Conservation (phyloP, 2,113 vertebrate species). For the Falco punctatus region DNA sequence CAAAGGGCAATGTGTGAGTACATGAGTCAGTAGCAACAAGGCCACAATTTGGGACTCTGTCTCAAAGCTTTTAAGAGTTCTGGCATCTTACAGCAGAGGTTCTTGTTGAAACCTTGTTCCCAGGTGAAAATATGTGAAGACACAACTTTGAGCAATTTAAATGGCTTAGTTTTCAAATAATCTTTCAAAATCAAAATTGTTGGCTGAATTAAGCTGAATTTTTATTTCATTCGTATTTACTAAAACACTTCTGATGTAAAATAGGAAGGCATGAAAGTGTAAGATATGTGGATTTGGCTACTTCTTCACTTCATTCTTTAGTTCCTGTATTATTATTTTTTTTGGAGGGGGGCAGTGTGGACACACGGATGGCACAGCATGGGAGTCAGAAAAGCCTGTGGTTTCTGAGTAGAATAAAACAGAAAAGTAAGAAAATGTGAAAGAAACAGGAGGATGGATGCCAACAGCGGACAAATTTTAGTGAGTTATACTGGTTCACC, state of each 20-base stretch:
- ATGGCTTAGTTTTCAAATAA: background rate
- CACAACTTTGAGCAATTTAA: background rate
- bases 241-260: background rate
- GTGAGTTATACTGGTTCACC: background rate
- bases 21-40: background rate
- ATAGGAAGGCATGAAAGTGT: background rate
- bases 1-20: background rate
- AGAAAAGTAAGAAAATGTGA: background rate
- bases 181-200: background rate
- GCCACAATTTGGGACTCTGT: background rate
- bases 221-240: background rate
- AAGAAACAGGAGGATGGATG: background rate
- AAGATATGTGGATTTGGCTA: background rate
- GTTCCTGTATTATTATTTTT: background rate
- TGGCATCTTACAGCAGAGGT: background rate
- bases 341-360: background rate
- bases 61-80: background rate
- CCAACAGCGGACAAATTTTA: background rate
- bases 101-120: background rate
- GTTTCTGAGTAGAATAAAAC: background rate
- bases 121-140: accelerated
- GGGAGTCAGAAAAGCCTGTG: background rate
- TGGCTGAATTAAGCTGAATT: background rate
- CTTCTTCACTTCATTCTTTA: background rate
- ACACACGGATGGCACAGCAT: background rate